Evolutionary conservation across 2,888 invertebrate genomes (phyloP).

Genomic region (Watsonalla cultraria): DNA sequence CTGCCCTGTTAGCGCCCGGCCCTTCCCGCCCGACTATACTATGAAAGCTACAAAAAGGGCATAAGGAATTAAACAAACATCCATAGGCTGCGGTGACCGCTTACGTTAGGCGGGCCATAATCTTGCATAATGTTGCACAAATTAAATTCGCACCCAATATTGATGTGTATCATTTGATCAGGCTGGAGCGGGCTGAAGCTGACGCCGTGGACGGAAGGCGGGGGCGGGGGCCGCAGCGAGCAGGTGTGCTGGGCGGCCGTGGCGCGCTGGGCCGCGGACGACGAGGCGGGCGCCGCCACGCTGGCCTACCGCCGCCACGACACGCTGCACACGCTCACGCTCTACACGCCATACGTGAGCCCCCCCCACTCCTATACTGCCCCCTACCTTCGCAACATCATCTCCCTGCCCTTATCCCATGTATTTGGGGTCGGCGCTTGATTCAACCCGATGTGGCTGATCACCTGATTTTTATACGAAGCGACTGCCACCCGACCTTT

Average conservation of each 20-base stretch:
- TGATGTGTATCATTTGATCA: constrained; percentile 8
- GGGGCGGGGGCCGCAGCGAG: constrained; percentile 83
- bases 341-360: constrained; percentile 49
- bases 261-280: constrained; percentile 92
- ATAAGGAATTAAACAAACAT: no score
- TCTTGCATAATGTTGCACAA: no score
- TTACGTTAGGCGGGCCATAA: no score
- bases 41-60: no score
- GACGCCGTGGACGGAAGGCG: constrained; percentile 82
- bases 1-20: no score
- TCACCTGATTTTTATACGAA: no score
- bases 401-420: no score
- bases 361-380: neutral
- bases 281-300: constrained; percentile 94
- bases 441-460: no score
- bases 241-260: constrained; percentile 91
- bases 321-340: constrained; percentile 46
- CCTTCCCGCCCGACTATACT: no score
- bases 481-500: no score
- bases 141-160: neutral
- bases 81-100: neutral
- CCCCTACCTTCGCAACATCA: no score
- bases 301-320: constrained; percentile 83
- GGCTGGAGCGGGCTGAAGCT: constrained; percentile 84
- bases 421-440: no score